These are phyloP conservation scores for Caenorhabditis sulstoni DNA, from an alignment of 2,888 invertebrate species.

Conservation along the genomic window DNA sequence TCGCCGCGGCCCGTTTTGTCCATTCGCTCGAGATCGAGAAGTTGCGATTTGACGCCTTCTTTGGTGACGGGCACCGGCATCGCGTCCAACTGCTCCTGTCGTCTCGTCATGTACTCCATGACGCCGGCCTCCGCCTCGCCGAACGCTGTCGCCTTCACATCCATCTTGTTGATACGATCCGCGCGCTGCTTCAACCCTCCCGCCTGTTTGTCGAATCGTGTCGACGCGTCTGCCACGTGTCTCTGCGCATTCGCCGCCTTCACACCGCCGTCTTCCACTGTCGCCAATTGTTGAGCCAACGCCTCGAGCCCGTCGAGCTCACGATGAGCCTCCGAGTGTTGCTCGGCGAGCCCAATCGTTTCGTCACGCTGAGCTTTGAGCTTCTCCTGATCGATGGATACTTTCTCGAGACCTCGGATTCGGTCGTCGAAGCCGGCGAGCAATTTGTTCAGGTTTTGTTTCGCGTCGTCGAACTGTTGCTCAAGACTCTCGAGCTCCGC, in stretches of 20 bases:
- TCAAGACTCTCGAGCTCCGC: constrained; percentile 54
- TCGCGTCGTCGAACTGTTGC: constrained; percentile 53
- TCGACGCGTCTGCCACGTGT: constrained; percentile 45
- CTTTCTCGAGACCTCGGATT: constrained; percentile 57
- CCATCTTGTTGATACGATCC: constrained; percentile 65
- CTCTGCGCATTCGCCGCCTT: constrained; percentile 39
- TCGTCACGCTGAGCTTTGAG: constrained; percentile 59
- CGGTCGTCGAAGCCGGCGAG: constrained; percentile 54
- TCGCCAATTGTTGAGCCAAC: constrained; percentile 26
- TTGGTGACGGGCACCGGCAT: constrained; percentile 48
- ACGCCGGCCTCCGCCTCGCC: constrained; percentile 67
- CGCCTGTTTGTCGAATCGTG: constrained; percentile 44
- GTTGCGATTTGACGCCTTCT: constrained; percentile 52
- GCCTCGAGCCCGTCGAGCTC: constrained; percentile 61
- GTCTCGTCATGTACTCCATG: constrained; percentile 69
- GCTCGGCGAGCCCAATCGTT: constrained; percentile 34
- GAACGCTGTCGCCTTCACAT: constrained; percentile 65
- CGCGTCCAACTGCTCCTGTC: constrained; percentile 21
- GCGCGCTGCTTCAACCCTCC: constrained; percentile 51
- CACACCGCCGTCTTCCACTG: constrained; percentile 25
- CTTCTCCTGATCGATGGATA: constrained; percentile 53
- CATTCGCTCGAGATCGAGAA: constrained; percentile 57
- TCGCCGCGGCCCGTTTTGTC: constrained; percentile 62
- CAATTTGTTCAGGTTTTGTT: constrained; percentile 34
- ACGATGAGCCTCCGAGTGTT: constrained; percentile 12